A percentile compares a stretch with the other conserved stretches of the same genome.
phyloP scores from a whole-genome alignment of 2,113 vertebrate species.

The Tautogolabrus adspersus region DNA sequence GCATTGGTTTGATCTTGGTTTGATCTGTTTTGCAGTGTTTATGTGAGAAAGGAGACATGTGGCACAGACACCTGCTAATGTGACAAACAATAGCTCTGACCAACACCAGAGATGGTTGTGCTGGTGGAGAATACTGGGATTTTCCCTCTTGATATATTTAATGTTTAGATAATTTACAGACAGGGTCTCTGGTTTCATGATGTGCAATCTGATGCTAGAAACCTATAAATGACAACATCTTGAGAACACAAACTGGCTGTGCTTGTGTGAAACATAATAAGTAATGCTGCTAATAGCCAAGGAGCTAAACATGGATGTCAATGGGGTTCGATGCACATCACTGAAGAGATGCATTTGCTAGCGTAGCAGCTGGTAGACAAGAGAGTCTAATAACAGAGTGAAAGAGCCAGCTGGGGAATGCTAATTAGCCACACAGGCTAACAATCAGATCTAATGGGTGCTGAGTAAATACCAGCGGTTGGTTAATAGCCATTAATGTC shows the following conservation, averaged over 20 bases:
- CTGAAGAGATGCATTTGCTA: slow-evolving; percentile 34
- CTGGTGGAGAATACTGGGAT: not conserved
- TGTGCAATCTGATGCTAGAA: not conserved
- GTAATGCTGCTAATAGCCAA: slow-evolving; percentile 22
- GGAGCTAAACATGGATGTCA: slow-evolving; percentile 45
- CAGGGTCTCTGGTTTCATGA: not conserved
- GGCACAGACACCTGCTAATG: slow-evolving; percentile 16
- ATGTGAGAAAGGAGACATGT: slow-evolving; percentile 17
- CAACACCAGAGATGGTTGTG: not conserved
- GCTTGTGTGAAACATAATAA: slow-evolving; percentile 39
- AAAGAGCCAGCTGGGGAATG: slow-evolving; percentile 56
- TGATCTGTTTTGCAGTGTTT: slow-evolving; percentile 18
- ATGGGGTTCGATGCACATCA: slow-evolving; percentile 45
- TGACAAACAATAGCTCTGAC: slow-evolving; percentile 23
- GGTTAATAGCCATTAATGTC: slow-evolving; percentile 68
- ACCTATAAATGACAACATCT: not conserved
- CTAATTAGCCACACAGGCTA: slow-evolving; percentile 74
- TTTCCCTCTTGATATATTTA: not conserved
- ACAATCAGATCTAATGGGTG: slow-evolving; percentile 73
- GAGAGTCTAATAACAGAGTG: slow-evolving; percentile 54
- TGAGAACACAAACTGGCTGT: slow-evolving; percentile 3
- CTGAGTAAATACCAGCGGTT: slow-evolving; percentile 71
- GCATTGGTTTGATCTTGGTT: slow-evolving; percentile 46
- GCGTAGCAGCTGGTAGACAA: slow-evolving; percentile 15
- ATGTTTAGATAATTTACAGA: not conserved